phyloP scores from a whole-genome alignment of 1,140 invertebrate genomes.

The Dreissena rostriformis region DNA sequence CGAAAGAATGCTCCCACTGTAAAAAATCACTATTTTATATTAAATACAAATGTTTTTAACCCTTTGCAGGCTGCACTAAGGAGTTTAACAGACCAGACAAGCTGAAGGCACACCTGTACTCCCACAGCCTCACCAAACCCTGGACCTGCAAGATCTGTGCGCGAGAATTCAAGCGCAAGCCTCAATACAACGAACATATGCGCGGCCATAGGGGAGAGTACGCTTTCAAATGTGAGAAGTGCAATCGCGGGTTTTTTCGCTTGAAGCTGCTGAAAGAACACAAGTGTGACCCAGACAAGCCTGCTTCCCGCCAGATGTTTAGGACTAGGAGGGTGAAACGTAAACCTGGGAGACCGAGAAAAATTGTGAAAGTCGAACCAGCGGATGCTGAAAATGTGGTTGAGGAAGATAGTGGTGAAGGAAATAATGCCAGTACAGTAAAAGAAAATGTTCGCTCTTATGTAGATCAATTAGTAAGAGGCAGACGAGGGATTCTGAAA shows the following conservation, averaged over 20 bases:
- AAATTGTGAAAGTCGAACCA: constrained; percentile 63
- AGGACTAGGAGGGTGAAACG: constrained; percentile 54
- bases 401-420: background rate
- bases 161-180: constrained; percentile 82
- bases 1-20: too few relatives aligned
- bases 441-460: background rate
- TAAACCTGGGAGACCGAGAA: constrained; percentile 74
- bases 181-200: constrained; percentile 78
- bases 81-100: constrained; percentile 86
- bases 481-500: background rate
- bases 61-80: constrained; percentile 84
- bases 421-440: background rate
- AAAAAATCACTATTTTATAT: background rate
- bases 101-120: constrained; percentile 81
- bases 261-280: constrained; percentile 75
- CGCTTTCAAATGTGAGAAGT: constrained; percentile 82
- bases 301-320: constrained; percentile 48
- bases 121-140: constrained; percentile 82
- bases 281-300: constrained; percentile 69
- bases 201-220: constrained; percentile 76
- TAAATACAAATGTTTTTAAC: too few relatives aligned
- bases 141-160: constrained; percentile 84
- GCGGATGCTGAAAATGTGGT: constrained; percentile 42
- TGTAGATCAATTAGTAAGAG: background rate
- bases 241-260: constrained; percentile 83